Base-by-base conservation (phyloP, 1,140 invertebrate genomes). In the Adelges cooleyi region DNA sequence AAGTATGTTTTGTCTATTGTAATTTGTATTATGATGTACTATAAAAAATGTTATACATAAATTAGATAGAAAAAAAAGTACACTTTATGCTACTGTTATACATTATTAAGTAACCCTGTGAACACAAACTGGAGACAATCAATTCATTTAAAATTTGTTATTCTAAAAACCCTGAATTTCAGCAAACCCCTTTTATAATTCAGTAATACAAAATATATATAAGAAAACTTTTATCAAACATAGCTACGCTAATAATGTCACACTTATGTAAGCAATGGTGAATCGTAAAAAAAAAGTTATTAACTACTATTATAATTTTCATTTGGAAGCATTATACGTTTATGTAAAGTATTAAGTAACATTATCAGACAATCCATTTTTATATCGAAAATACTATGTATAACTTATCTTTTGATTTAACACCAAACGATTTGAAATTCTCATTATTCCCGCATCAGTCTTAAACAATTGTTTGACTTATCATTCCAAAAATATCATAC, bases 41-140 rank as follows among this genome's bases (percentile, higher is more conserved):
- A 48, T 9, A 46, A 62, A 27, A 48, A 62, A 33, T 48, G 11
- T 33, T 6, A 33, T 33, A 29, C 25, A n/a, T 40, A n/a, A n/a
- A 62, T 62, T 33, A 44, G 40, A n/a, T 27, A 13, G n/a, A 46
- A 10, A 20, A 46, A n/a, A 18, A 62, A 3, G 10, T 33, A 62
- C 5, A 48, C 27, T 33, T n/a, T 48, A 22, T 48, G 25, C 25
- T 62, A 48, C 17, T 62, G 18, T 17, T 15, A 59, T 23, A 23
- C 44, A 56, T 44, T n/a, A n/a, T n/a, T n/a, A n/a, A 52, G 18
- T 62, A 48, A 62, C 56, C 56, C 56, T 62, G 56, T 62, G 13
- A 62, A 62, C 17, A 62, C 56, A 62, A 62, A 59, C 13, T 33
- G 3, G 33, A 46, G 8, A 59, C 27, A 13, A 38, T 13, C 6